These are phyloP conservation scores for Ceryle rudis DNA, from an alignment of 2,797 vertebrate genomes.

Conservation along the genomic window DNA sequence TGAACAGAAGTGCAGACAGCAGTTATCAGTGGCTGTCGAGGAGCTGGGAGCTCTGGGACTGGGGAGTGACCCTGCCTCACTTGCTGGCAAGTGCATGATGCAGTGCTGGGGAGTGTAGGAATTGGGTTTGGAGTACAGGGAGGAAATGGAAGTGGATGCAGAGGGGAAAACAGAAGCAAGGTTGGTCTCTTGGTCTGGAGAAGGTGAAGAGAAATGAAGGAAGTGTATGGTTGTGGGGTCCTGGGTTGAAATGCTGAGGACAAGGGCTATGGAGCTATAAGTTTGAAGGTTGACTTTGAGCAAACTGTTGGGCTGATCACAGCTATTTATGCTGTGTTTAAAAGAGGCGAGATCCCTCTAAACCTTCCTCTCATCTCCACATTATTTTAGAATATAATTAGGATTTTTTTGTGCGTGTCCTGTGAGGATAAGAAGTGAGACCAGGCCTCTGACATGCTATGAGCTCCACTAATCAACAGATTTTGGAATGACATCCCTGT, in stretches of 20 bases:
- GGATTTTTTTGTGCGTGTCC: background rate
- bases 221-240: background rate
- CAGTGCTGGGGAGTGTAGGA: background rate
- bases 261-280: background rate
- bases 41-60: background rate
- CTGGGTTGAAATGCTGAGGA: background rate
- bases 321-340: background rate
- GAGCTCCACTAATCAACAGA: background rate
- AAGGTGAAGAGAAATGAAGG: background rate
- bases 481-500: background rate
- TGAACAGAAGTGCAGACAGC: background rate
- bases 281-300: background rate
- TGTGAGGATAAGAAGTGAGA: background rate
- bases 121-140: rapidly evolving
- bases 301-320: background rate
- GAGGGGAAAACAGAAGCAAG: background rate
- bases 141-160: background rate
- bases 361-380: background rate
- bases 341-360: background rate
- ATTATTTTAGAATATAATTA: background rate
- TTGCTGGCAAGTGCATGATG: background rate
- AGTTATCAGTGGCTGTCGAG: background rate
- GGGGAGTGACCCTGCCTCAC: rapidly evolving
- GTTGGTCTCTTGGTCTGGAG: background rate
- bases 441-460: background rate